These are phyloP conservation scores for Morone saxatilis DNA, from an alignment of 2,113 vertebrate genomes.

Conservation along the genomic window DNA sequence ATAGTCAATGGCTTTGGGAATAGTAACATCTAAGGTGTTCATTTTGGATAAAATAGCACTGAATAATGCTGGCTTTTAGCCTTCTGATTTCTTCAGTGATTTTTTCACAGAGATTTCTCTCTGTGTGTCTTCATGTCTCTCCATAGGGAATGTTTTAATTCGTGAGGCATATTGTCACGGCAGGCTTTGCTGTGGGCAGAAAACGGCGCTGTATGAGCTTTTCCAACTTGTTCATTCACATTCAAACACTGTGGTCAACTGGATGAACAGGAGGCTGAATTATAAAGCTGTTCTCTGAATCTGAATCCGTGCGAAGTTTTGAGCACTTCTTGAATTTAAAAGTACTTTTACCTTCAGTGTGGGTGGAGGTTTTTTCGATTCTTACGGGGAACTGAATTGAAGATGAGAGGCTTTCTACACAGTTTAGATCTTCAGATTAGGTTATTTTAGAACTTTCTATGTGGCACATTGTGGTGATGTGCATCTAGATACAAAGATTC, in stretches of 20 bases:
- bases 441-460: background rate
- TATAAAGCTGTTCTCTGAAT: conserved; percentile 12
- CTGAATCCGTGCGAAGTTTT: background rate
- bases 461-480: background rate
- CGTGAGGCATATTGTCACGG: conserved; percentile 70
- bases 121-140: conserved; percentile 69
- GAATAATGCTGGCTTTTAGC: background rate
- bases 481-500: background rate
- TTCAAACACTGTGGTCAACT: conserved; percentile 26
- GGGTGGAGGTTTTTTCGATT: background rate
- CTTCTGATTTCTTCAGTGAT: conserved; percentile 40
- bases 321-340: background rate
- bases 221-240: conserved; percentile 37
- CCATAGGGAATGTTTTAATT: conserved; percentile 73
- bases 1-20: background rate
- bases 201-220: conserved; percentile 36
- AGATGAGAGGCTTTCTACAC: background rate
- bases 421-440: background rate
- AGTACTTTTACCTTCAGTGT: background rate
- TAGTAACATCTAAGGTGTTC: background rate
- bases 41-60: background rate
- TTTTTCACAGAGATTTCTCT: conserved; percentile 67
- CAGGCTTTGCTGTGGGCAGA: conserved; percentile 55
- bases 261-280: conserved; percentile 3
- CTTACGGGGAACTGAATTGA: background rate